phyloP scores from a whole-genome alignment of 1,140 invertebrate genomes.

The Cryptotermes secundus region DNA sequence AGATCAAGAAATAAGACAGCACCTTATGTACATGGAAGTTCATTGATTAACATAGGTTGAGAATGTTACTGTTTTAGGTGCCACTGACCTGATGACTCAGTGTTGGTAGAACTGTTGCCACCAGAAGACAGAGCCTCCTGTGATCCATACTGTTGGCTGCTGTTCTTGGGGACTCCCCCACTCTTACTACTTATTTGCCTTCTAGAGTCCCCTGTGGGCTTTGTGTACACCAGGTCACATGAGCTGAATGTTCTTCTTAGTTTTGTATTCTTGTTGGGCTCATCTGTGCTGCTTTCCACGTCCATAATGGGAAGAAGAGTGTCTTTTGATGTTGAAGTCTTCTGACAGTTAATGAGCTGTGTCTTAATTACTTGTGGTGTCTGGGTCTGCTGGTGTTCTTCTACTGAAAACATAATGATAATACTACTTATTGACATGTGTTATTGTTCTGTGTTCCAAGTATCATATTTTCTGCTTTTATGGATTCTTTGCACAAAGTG shows the following conservation, averaged over 20 bases:
- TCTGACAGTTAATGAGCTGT: not conserved
- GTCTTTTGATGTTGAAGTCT: not conserved
- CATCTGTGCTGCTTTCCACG: not conserved
- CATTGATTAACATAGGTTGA: no score
- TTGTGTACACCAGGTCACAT: not conserved
- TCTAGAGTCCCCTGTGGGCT: not conserved
- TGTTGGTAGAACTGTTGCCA: slow-evolving; percentile 17
- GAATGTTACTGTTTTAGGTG: not conserved
- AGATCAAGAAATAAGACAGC: no score
- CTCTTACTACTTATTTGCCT: not conserved
- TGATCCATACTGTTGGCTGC: slow-evolving; percentile 5
- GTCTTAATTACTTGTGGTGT: not conserved
- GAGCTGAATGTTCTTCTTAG: slow-evolving; percentile 8
- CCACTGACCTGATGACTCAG: slow-evolving; percentile 1
- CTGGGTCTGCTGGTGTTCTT: not conserved
- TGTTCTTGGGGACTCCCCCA: not conserved
- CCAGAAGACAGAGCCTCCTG: not conserved
- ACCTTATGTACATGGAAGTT: no score
- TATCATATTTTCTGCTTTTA: no score
- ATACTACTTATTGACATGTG: not conserved
- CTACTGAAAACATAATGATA: not conserved
- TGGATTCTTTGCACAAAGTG: no score
- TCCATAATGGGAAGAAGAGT: not conserved
- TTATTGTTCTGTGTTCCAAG: no score
- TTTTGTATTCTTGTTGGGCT: not conserved